Percentiles rank a stretch among this genome's conserved stretches.
phyloP scores from a whole-genome alignment of 2,888 invertebrate species.

The Pristionchus exspectatus region DNA sequence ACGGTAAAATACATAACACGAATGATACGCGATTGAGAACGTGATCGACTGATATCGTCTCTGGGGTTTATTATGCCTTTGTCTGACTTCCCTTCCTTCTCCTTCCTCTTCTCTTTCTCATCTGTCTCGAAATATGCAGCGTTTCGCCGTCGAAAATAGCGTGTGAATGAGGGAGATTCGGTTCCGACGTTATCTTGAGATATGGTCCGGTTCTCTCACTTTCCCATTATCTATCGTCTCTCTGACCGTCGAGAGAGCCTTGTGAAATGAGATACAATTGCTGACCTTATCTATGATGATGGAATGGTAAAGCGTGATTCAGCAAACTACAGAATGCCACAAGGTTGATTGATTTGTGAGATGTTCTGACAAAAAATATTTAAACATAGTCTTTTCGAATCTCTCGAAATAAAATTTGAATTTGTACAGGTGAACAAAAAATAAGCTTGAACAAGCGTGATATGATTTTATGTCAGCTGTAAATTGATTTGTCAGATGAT shows the following conservation, averaged over 20 bases:
- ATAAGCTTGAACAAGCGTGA: no score
- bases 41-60: slow-evolving; percentile 11
- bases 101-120: background rate
- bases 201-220: no score
- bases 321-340: slow-evolving; percentile 3
- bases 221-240: no score
- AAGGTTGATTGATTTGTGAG: background rate
- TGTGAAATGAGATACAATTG: no score
- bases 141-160: background rate
- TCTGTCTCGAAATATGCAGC: background rate
- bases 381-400: background rate
- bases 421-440: no score
- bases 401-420: background rate
- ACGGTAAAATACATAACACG: background rate
- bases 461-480: no score
- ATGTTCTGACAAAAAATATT: background rate
- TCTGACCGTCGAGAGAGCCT: no score
- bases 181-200: background rate
- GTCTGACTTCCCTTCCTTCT: background rate
- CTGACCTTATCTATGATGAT: slow-evolving; percentile 8
- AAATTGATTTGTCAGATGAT: background rate
- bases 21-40: background rate
- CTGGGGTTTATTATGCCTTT: background rate
- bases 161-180: background rate
- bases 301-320: background rate